A percentile compares a stretch with the other conserved stretches of the same genome.
These are phyloP conservation scores for Spheniscus mendiculus DNA, from an alignment of 2,113 vertebrate species.

Conservation along the genomic window DNA sequence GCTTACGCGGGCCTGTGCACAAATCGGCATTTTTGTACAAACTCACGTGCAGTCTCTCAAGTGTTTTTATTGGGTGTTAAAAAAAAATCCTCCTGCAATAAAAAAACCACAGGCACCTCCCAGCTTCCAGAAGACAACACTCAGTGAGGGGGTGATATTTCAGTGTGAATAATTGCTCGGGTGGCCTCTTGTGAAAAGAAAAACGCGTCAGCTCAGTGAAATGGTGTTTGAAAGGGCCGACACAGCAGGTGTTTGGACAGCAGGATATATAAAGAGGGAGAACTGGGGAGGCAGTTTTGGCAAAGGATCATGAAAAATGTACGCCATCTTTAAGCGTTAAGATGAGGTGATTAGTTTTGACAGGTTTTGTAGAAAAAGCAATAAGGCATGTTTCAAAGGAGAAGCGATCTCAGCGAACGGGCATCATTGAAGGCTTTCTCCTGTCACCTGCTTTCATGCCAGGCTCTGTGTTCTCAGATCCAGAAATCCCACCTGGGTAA, in stretches of 20 bases:
- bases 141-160: neutral
- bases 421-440: neutral
- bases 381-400: neutral
- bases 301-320: neutral
- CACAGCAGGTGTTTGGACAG: neutral
- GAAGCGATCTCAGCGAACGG: neutral
- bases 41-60: neutral
- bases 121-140: neutral
- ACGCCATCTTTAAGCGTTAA: neutral
- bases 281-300: neutral
- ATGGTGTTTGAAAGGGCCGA: neutral
- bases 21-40: neutral
- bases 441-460: neutral
- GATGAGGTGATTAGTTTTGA: neutral
- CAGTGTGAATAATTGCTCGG: rapidly evolving
- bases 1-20: neutral
- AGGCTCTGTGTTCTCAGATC: neutral
- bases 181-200: neutral
- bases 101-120: neutral
- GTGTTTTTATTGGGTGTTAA: neutral
- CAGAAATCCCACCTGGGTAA: neutral
- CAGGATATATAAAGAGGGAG: neutral
- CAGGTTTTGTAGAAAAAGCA: neutral
- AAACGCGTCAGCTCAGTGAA: rapidly evolving
- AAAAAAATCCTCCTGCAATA: neutral